Evolutionary conservation across 2,113 vertebrate species (phyloP).

Genomic region (Cyphomyrus plagiostoma): DNA sequence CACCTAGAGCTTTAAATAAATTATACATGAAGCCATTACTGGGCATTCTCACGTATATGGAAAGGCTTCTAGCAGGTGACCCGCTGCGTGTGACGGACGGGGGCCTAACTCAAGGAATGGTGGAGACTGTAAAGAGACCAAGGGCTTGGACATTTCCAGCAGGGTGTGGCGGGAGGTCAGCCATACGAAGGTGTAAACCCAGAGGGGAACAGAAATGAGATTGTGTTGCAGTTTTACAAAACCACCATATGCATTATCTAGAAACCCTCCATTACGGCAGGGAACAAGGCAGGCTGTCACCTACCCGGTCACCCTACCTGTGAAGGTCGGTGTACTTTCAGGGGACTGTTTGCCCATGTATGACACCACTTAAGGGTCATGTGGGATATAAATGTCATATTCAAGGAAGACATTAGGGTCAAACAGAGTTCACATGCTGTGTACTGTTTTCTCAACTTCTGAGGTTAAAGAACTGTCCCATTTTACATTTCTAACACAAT

Average conservation of each 20-base stretch:
- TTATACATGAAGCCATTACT: neutral
- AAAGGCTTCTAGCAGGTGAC: neutral
- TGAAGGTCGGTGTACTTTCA: neutral
- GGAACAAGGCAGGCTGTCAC: neutral
- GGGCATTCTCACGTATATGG: neutral
- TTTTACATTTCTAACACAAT: neutral
- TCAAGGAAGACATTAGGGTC: neutral
- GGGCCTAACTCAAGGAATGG: neutral
- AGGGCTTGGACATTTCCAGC: neutral
- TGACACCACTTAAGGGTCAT: neutral
- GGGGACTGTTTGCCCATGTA: neutral
- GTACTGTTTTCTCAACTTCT: neutral
- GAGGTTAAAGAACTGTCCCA: neutral
- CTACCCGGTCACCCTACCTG: neutral
- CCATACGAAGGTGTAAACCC: neutral
- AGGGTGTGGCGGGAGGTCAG: neutral
- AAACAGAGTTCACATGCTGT: neutral
- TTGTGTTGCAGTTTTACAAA: neutral
- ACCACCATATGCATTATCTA: neutral
- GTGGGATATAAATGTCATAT: neutral
- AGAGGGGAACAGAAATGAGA: neutral
- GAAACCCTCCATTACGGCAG: neutral
- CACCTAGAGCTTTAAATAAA: conserved; percentile 1
- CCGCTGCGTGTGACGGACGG: neutral
- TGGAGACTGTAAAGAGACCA: neutral